A percentile compares a stretch with the other conserved stretches of the same genome.
These are phyloP conservation scores for Athetis lepigone DNA, from an alignment of 2,888 invertebrate species.

Conservation along the genomic window DNA sequence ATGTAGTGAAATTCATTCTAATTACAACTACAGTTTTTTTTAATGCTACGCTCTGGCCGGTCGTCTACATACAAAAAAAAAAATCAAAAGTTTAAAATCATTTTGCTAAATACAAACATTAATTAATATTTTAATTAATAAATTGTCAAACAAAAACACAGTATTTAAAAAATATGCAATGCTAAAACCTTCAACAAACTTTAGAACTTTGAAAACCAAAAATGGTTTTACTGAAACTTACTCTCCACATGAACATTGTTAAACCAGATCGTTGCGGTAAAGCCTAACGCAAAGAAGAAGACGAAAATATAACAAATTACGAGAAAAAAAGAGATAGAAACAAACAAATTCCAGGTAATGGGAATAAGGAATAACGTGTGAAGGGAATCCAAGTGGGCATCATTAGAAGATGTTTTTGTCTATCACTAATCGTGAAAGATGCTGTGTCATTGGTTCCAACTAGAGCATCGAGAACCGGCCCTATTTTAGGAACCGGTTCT, in stretches of 20 bases:
- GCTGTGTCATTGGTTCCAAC: slow-evolving; percentile 64
- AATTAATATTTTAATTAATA: too few relatives aligned
- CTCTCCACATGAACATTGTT: slow-evolving; percentile 72
- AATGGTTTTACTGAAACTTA: slow-evolving; percentile 52
- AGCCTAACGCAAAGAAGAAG: slow-evolving; percentile 72
- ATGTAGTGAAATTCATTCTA: too few relatives aligned
- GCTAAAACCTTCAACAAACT: background rate
- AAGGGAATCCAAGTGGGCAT: slow-evolving; percentile 82
- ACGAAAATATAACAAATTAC: slow-evolving; percentile 61
- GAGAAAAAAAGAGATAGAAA: slow-evolving; percentile 70
- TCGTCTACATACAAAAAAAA: too few relatives aligned
- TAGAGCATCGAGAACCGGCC: too few relatives aligned
- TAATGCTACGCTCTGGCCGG: too few relatives aligned
- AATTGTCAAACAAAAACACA: too few relatives aligned
- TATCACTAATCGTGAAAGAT: slow-evolving; percentile 73
- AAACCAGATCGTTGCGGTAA: slow-evolving; percentile 81
- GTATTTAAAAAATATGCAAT: too few relatives aligned
- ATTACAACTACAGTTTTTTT: too few relatives aligned
- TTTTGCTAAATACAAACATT: background rate
- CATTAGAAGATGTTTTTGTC: slow-evolving; percentile 82
- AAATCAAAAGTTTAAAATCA: background rate
- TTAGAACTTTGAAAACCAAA: background rate
- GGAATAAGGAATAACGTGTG: slow-evolving; percentile 84
- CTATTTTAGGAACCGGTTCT: too few relatives aligned
- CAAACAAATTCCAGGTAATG: slow-evolving; percentile 81